Evolutionary conservation across 2,888 invertebrate genomes (phyloP).

Genomic region (Acanthosepion lycidas): DNA sequence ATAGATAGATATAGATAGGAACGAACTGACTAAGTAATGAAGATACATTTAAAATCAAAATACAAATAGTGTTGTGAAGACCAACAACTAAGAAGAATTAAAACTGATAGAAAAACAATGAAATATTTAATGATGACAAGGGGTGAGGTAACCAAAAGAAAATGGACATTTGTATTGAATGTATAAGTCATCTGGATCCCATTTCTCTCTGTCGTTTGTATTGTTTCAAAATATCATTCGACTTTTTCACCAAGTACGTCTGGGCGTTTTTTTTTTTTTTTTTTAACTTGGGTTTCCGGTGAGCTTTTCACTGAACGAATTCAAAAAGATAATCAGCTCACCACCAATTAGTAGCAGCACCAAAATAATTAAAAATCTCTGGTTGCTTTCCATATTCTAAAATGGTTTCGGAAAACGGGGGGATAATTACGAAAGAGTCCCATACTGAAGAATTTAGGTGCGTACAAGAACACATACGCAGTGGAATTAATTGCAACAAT

Average conservation of each 20-base stretch:
- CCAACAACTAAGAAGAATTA: too few relatives aligned
- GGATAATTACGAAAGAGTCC: background rate
- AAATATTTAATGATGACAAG: too few relatives aligned
- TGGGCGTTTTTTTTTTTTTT: background rate
- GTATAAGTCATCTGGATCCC: too few relatives aligned
- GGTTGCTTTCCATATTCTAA: background rate
- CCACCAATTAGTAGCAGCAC: background rate
- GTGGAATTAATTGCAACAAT: background rate
- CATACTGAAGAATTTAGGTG: background rate
- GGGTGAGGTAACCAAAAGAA: too few relatives aligned
- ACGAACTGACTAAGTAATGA: too few relatives aligned
- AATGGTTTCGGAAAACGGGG: background rate
- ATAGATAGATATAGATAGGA: too few relatives aligned
- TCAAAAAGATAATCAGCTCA: background rate
- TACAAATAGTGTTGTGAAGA: too few relatives aligned
- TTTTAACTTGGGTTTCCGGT: background rate
- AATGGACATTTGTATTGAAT: too few relatives aligned
- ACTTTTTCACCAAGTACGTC: background rate
- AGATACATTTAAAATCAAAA: too few relatives aligned
- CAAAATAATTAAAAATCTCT: background rate
- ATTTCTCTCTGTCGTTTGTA: too few relatives aligned
- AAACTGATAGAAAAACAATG: too few relatives aligned
- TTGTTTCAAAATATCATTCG: background rate
- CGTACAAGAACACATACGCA: background rate
- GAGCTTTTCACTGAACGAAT: background rate